Percentiles rank a stretch among this genome's conserved stretches.
These are phyloP conservation scores for Sinocyclocheilus anophthalmus DNA, from an alignment of 2,113 vertebrate genomes.

Conservation along the genomic window DNA sequence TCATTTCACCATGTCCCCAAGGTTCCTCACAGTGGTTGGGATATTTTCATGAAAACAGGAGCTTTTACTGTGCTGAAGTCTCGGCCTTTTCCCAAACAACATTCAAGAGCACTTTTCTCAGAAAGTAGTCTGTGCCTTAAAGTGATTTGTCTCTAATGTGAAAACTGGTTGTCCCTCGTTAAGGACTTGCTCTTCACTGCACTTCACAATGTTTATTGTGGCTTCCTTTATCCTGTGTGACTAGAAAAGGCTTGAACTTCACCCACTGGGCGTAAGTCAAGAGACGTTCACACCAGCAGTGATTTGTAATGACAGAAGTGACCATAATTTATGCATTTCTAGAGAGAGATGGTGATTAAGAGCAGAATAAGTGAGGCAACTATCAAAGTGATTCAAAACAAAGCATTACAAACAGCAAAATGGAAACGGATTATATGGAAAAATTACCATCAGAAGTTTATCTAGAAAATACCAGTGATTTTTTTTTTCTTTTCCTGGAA, in stretches of 20 bases:
- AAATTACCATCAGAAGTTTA: background rate
- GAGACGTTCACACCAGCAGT: background rate
- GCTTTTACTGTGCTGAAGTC: background rate
- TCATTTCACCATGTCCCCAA: conserved; percentile 21
- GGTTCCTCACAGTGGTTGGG: background rate
- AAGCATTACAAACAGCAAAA: background rate
- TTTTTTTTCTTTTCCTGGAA: background rate
- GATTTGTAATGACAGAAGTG: background rate
- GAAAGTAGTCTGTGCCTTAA: background rate
- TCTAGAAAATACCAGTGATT: background rate
- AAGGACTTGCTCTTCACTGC: background rate
- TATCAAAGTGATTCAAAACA: background rate
- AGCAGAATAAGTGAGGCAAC: background rate
- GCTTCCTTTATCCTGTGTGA: background rate
- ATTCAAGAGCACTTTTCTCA: background rate
- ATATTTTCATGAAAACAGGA: background rate
- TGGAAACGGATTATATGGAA: background rate
- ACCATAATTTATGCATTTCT: background rate
- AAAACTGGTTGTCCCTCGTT: conserved; percentile 4
- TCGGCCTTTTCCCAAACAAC: background rate
- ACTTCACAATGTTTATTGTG: background rate
- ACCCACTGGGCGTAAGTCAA: background rate
- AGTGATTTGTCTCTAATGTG: conserved; percentile 2
- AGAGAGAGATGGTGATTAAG: background rate
- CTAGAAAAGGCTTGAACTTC: conserved; percentile 5